Evolutionary conservation across 2,888 invertebrate species (phyloP).

Genomic region (Drosophila trichaetosa): DNA sequence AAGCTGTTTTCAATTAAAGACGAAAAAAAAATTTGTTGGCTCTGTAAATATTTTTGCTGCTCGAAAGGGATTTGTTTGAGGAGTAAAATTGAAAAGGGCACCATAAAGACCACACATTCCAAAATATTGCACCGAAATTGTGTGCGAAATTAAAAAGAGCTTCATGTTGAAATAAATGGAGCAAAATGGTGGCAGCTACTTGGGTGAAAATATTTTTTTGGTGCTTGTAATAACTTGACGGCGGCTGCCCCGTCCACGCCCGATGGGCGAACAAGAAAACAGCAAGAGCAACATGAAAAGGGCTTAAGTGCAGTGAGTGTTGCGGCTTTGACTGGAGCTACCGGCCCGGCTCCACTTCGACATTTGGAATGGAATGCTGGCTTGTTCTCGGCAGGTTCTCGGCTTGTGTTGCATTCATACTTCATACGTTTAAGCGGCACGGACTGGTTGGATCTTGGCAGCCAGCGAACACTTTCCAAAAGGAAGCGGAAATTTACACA

Average conservation of each 20-base stretch:
- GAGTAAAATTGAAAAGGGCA: conserved; percentile 37
- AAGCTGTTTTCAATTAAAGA: neutral
- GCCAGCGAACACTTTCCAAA: conserved; percentile 50
- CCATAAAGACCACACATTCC: conserved; percentile 27
- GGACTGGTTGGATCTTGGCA: conserved; percentile 45
- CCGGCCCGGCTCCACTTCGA: neutral
- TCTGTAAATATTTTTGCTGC: conserved; percentile 27
- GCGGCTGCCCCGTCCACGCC: conserved; percentile 12
- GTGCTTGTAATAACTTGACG: conserved; percentile 76
- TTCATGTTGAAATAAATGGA: conserved; percentile 75
- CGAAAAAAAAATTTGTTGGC: conserved; percentile 17
- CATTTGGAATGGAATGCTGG: conserved; percentile 9
- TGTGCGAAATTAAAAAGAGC: conserved; percentile 63
- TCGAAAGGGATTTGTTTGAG: conserved; percentile 17
- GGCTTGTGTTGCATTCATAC: conserved; percentile 69
- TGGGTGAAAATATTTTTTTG: conserved; percentile 78
- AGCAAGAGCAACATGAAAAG: conserved; percentile 64
- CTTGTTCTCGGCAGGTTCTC: conserved; percentile 19
- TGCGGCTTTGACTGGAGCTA: conserved; percentile 48
- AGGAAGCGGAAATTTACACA: conserved; percentile 77
- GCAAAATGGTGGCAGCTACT: conserved; percentile 80
- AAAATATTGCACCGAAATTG: conserved; percentile 49
- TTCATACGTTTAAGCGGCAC: conserved; percentile 60
- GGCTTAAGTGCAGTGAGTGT: conserved; percentile 65
- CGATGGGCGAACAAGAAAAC: conserved; percentile 23